These are phyloP conservation scores for Dryobotodes eremita DNA, from an alignment of 2,888 invertebrate species.

Conservation along the genomic window DNA sequence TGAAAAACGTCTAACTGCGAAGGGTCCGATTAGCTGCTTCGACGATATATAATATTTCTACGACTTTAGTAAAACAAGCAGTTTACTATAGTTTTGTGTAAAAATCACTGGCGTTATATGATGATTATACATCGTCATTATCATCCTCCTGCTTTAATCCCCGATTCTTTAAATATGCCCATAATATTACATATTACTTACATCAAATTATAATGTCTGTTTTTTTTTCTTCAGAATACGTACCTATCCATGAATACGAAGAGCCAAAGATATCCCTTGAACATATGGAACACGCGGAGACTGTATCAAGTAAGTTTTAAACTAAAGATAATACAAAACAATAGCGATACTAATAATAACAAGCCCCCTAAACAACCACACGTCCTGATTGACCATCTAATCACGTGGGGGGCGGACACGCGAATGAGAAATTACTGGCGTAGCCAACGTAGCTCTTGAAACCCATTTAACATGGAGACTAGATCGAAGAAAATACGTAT, in stretches of 20 bases:
- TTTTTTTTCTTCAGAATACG: slow-evolving; percentile 80
- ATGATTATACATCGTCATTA: background rate
- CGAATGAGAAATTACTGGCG: too few relatives aligned
- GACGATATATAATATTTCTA: background rate
- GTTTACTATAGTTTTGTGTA: background rate
- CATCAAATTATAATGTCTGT: background rate
- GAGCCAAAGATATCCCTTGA: slow-evolving; percentile 86
- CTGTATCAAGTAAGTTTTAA: slow-evolving; percentile 83
- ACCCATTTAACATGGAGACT: too few relatives aligned
- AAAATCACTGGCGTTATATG: background rate
- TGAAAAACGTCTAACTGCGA: too few relatives aligned
- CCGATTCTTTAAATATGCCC: background rate
- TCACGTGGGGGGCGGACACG: too few relatives aligned
- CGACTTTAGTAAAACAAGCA: background rate
- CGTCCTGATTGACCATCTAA: too few relatives aligned
- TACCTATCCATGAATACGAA: slow-evolving; percentile 85
- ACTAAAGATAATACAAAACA: background rate
- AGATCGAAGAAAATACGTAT: too few relatives aligned
- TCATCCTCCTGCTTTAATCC: background rate
- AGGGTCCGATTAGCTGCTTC: too few relatives aligned
- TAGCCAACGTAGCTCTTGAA: too few relatives aligned
- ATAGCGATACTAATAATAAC: too few relatives aligned
- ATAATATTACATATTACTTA: background rate
- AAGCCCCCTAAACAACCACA: too few relatives aligned
- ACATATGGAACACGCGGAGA: slow-evolving; percentile 83